Evolutionary conservation across 2,888 invertebrate species (phyloP).

Genomic region (Eustalomyia histrio): DNA sequence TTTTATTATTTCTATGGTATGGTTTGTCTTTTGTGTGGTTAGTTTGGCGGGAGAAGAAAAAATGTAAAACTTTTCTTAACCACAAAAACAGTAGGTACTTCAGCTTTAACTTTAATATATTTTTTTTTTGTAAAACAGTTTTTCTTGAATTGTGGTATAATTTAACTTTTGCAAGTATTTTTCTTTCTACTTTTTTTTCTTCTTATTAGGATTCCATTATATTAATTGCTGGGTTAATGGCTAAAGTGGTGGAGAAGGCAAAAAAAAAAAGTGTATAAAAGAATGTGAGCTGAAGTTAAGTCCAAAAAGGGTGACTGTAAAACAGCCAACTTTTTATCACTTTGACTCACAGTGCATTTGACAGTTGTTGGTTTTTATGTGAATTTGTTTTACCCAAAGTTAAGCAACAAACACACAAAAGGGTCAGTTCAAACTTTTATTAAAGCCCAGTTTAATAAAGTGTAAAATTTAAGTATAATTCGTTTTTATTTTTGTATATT

Average conservation of each 20-base stretch:
- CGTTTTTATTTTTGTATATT: neutral
- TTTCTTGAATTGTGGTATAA: conserved; percentile 48
- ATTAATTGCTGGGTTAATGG: conserved; percentile 63
- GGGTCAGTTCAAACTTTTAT: conserved; percentile 15
- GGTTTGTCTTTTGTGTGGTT: conserved; percentile 27
- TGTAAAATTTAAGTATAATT: conserved; percentile 32
- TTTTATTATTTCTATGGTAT: conserved; percentile 33
- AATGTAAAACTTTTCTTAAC: conserved; percentile 12
- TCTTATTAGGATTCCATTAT: conserved; percentile 49
- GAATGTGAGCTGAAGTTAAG: neutral
- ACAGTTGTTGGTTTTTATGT: conserved; percentile 61
- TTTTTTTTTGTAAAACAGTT: neutral
- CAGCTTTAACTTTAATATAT: conserved; percentile 27
- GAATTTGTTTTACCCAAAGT: conserved; percentile 11
- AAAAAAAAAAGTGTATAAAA: neutral
- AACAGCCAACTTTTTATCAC: conserved; percentile 28
- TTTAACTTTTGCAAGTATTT: conserved; percentile 57
- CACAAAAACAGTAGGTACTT: conserved; percentile 36
- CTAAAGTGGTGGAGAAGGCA: neutral
- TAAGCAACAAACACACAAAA: neutral
- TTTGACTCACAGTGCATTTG: conserved; percentile 54
- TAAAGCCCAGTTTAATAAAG: conserved; percentile 18
- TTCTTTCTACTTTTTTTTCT: conserved; percentile 2
- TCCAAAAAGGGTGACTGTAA: conserved; percentile 9
- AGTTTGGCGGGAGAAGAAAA: conserved; percentile 14